These are phyloP conservation scores for Periophthalmodon schlosseri DNA, from an alignment of 2,113 vertebrate species.

Conservation along the genomic window DNA sequence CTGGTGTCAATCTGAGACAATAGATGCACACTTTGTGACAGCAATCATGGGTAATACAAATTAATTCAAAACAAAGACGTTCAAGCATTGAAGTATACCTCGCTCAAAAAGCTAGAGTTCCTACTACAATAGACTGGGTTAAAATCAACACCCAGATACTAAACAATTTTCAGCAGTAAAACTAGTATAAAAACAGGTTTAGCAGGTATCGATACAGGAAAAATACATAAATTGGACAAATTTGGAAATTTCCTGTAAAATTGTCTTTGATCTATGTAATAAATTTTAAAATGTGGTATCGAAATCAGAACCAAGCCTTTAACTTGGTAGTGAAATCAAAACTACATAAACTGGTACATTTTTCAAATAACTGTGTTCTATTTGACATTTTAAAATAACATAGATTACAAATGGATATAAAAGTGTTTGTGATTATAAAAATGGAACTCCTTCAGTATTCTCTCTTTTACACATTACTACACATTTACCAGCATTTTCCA, in stretches of 20 bases:
- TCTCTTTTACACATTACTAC: too few relatives aligned
- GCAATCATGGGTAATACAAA: neutral
- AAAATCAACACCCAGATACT: neutral
- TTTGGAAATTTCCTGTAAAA: neutral
- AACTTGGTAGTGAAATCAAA: too few relatives aligned
- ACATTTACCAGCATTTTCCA: neutral
- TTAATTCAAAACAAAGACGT: neutral
- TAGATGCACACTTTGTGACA: slow-evolving; percentile 26
- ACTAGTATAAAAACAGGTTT: neutral
- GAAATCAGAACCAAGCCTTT: neutral
- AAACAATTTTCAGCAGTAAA: neutral
- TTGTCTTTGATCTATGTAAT: too few relatives aligned
- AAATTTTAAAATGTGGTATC: neutral
- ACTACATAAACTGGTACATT: too few relatives aligned
- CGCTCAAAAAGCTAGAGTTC: neutral
- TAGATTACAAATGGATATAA: too few relatives aligned
- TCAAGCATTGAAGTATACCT: neutral
- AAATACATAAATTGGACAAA: neutral
- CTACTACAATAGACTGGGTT: neutral
- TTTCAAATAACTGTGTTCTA: too few relatives aligned
- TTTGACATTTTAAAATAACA: too few relatives aligned
- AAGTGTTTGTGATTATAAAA: too few relatives aligned
- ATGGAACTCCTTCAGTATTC: too few relatives aligned
- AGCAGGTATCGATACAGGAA: neutral
- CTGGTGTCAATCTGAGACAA: slow-evolving; percentile 85